A percentile compares a stretch with the other conserved stretches of the same genome.
These are phyloP conservation scores for Phaonia tiefii DNA, from an alignment of 2,888 invertebrate species.

Conservation along the genomic window DNA sequence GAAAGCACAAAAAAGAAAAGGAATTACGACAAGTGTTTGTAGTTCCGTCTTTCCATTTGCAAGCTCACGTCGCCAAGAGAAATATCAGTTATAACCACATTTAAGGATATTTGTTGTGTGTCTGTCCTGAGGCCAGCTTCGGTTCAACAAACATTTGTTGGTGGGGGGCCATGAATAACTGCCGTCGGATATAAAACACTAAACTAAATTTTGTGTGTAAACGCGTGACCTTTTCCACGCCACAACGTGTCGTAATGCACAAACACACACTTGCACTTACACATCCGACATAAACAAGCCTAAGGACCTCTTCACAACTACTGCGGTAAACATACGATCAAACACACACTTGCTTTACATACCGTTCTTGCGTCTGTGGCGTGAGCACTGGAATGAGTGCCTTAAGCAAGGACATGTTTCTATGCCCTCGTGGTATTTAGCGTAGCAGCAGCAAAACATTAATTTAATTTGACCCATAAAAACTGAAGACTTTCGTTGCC, in stretches of 20 bases:
- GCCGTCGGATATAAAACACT: slow-evolving; percentile 19
- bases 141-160: too few species aligned
- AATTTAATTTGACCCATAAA: slow-evolving; percentile 60
- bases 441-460: slow-evolving; percentile 26
- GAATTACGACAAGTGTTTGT: slow-evolving; percentile 32
- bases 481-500: neutral
- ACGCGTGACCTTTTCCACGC: slow-evolving; percentile 57
- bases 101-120: slow-evolving; percentile 22
- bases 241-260: slow-evolving; percentile 50
- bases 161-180: too few species aligned
- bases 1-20: slow-evolving; percentile 6
- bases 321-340: neutral
- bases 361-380: neutral
- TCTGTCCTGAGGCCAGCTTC: neutral
- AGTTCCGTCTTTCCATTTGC: neutral
- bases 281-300: too few species aligned
- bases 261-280: neutral
- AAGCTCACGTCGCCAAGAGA: slow-evolving; percentile 14
- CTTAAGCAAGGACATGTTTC: slow-evolving; percentile 31
- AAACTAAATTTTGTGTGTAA: slow-evolving; percentile 2
- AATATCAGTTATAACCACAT: slow-evolving; percentile 32
- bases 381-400: neutral
- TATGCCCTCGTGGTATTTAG: slow-evolving; percentile 6
- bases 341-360: neutral
- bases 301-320: neutral